Conservation (phyloP, 2,888 invertebrate genomes). For the Octodonta nipae region DNA sequence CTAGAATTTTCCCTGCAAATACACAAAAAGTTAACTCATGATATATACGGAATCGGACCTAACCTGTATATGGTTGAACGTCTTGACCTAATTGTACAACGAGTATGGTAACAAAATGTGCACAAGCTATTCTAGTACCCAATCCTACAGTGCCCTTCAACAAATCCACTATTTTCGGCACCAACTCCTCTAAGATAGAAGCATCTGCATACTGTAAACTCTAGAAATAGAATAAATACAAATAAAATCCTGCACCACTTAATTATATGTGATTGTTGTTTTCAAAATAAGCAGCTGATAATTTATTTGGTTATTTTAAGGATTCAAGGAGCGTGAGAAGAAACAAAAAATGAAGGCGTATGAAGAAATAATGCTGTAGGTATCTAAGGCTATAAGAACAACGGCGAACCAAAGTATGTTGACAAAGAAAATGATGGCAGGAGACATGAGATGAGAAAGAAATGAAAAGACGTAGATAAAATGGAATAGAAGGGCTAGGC, state of each 20-base stretch:
- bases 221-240: slow-evolving; percentile 27
- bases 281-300: too few relatives aligned
- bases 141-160: slow-evolving; percentile 67
- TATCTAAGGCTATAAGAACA: too few relatives aligned
- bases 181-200: slow-evolving; percentile 60
- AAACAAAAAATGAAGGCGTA: too few relatives aligned
- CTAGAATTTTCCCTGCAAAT: slow-evolving; percentile 41
- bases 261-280: too few relatives aligned
- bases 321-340: too few relatives aligned
- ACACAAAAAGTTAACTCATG: not conserved
- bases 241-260: not conserved
- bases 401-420: too few relatives aligned
- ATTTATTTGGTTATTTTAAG: too few relatives aligned
- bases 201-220: slow-evolving; percentile 62
- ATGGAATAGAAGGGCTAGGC: too few relatives aligned
- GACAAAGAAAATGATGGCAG: too few relatives aligned
- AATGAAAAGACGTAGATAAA: too few relatives aligned
- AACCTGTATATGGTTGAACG: slow-evolving; percentile 45
- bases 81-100: slow-evolving; percentile 40
- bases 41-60: not conserved
- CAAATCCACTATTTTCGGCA: slow-evolving; percentile 70
- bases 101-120: slow-evolving; percentile 63
- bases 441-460: too few relatives aligned
- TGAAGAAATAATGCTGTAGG: too few relatives aligned
- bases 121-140: slow-evolving; percentile 70